Percentiles rank a stretch among this genome's conserved stretches.
These are phyloP conservation scores for Zaprionus nigranus DNA, from an alignment of 1,140 invertebrate species.

Conservation along the genomic window DNA sequence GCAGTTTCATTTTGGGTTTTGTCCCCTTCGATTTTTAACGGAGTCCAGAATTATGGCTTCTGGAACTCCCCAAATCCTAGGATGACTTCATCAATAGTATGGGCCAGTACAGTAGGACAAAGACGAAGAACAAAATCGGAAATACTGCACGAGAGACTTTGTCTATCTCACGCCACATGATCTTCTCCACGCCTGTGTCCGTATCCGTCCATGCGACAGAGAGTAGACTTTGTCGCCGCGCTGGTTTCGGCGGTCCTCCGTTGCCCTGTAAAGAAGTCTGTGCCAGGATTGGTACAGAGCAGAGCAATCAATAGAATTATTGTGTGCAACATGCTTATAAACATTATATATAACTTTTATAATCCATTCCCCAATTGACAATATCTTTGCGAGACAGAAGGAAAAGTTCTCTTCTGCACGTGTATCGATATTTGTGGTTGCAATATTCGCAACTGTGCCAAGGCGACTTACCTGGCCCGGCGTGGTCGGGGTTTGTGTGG, in stretches of 20 bases:
- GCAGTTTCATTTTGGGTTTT: constrained; percentile 7
- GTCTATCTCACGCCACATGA: constrained; percentile 89
- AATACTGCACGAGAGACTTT: constrained; percentile 89
- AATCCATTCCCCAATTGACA: not conserved
- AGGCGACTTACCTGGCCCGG: constrained; percentile 79
- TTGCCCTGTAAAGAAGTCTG: constrained; percentile 83
- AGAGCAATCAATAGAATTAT: not conserved
- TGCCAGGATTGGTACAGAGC: not conserved
- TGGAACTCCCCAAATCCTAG: constrained; percentile 84
- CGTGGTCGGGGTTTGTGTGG: constrained; percentile 85
- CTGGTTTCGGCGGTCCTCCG: constrained; percentile 81
- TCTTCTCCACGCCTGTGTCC: constrained; percentile 87
- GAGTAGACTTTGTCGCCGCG: constrained; percentile 75
- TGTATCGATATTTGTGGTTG: constrained; percentile 24
- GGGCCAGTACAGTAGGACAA: constrained; percentile 91
- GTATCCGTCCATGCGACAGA: constrained; percentile 87
- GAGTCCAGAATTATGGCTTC: constrained; percentile 80
- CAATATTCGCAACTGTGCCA: constrained; percentile 57
- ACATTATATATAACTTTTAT: not conserved
- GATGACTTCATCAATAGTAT: constrained; percentile 88
- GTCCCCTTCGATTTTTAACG: constrained; percentile 68
- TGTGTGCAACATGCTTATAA: too few species aligned
- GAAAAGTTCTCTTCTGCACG: not conserved
- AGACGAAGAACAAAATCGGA: constrained; percentile 90
- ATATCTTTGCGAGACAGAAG: not conserved